Conservation (phyloP, 2,113 vertebrate species). For the Clarias magur region DNA sequence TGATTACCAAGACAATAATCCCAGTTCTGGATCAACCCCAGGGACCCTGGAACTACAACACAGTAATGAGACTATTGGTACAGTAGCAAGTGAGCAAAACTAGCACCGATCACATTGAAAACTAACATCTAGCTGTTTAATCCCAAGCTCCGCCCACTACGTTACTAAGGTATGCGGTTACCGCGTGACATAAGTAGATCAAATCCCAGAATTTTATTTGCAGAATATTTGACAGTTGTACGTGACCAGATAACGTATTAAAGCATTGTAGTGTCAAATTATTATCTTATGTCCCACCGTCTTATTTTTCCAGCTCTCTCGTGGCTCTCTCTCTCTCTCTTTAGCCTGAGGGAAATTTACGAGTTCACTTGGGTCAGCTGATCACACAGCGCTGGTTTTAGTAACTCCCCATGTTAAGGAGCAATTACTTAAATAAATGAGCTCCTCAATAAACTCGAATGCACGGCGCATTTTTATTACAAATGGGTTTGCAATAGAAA, state of each 20-base stretch:
- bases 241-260: not conserved
- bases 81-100: not conserved
- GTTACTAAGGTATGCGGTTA: not conserved
- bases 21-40: not conserved
- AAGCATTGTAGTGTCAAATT: not conserved
- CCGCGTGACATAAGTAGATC: not conserved
- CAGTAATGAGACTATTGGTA: not conserved
- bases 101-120: not conserved
- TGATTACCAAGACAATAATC: not conserved
- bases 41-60: not conserved
- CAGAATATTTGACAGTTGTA: not conserved
- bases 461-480: conserved; percentile 2
- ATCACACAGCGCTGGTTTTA: conserved; percentile 46
- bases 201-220: not conserved
- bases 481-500: conserved; percentile 18
- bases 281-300: not conserved
- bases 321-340: not conserved
- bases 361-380: conserved; percentile 38
- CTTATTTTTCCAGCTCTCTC: not conserved
- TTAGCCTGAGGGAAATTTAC: conserved; percentile 31
- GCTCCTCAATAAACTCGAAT: conserved; percentile 32
- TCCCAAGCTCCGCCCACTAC: not conserved
- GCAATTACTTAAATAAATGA: conserved; percentile 44
- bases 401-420: conserved; percentile 43
- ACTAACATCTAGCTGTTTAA: not conserved